Evolutionary conservation across 2,797 vertebrate species (phyloP), one percentile per base, ranked within the genome.

Genomic region (Chaunax sp.): DNA sequence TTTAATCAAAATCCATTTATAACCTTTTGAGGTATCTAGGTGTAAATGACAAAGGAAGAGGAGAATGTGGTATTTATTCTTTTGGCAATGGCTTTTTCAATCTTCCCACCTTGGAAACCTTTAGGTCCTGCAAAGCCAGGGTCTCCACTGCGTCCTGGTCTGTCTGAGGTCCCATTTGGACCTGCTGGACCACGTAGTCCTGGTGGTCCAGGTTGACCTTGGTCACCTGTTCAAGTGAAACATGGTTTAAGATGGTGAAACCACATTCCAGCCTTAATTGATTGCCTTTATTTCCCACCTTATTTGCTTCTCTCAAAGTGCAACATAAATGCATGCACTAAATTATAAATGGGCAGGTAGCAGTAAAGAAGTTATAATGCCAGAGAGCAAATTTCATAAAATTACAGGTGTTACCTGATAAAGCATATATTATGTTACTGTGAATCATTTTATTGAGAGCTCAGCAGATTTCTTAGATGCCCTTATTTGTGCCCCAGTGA

Each of bases 121-220:
- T 92, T 87, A 69, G 84, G 69, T 56, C 98, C 98, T 2, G 44
- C 64, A 1, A 83, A 87, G 1, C 98, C 98, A 47, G 12, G 16
- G 40, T 98, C 95, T 4, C 98, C 98, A 2, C 76, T 62, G 5
- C 15, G 33, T 69, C 98, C 98, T 5, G 92, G 89, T 89, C 77
- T 89, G 64, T 94, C 95, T 72, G 94, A 85, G 52, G 83, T 78
- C 2, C 93, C 96, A 3, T 89, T 85, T 76, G 81, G 44, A 10
- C 98, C 98, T 16, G 70, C 81, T 12, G 90, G 84, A 1, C 98
- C 98, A 11, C 83, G 88, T 12, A 89, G 45, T 40, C 98, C 97
- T 28, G 90, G 87, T 33, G 5, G 70, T 69, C 98, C 98, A 12
- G 81, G 63, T 2, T 80, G 65, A 70, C 98, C 98, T 37, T 69